Percentiles rank a stretch among this genome's conserved stretches.
Evolutionary conservation across 2,113 vertebrate species (phyloP).

Genomic region (Nannobrachium achirus): DNA sequence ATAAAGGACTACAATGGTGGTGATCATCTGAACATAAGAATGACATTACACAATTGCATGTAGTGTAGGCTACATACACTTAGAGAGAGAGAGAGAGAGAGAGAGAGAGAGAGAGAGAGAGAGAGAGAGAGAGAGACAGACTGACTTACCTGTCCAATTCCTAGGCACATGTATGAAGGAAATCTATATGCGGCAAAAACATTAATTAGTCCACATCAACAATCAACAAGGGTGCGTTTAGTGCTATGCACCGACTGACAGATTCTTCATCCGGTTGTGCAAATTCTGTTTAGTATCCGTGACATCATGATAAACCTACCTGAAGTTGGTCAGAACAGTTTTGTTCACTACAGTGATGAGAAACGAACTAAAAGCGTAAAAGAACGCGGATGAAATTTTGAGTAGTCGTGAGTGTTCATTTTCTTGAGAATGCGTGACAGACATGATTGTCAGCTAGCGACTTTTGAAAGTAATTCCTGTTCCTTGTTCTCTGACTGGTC

Average conservation of each 20-base stretch:
- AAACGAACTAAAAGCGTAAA: conserved; percentile 88
- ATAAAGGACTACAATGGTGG: conserved; percentile 75
- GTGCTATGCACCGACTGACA: too few relatives aligned
- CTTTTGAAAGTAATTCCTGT: not conserved
- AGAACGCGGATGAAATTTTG: conserved; percentile 80
- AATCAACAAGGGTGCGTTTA: not conserved
- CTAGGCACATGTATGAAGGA: conserved; percentile 76
- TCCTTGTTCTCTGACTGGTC: conserved; percentile 1
- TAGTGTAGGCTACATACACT: too few relatives aligned
- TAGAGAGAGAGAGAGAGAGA: not conserved
- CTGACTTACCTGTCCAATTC: conserved; percentile 77
- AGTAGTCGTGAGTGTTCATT: conserved; percentile 28
- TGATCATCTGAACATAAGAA: conserved; percentile 68
- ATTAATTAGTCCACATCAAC: not conserved
- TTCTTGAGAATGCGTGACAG: not conserved
- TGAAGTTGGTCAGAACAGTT: conserved; percentile 85
- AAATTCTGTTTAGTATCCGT: too few relatives aligned
- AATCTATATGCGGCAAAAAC: conserved; percentile 59
- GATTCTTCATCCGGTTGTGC: too few relatives aligned
- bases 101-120: conserved; percentile 1
- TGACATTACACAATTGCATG: too few relatives aligned
- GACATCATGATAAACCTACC: conserved; percentile 73
- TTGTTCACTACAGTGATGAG: conserved; percentile 90
- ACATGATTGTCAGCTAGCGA: conserved; percentile 26
- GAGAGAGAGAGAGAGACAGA: not conserved